Percentiles rank a stretch among this genome's conserved stretches.
phyloP scores from a whole-genome alignment of 64 coral and sea anemone species.

The Hydrozoanthus tunicans region DNA sequence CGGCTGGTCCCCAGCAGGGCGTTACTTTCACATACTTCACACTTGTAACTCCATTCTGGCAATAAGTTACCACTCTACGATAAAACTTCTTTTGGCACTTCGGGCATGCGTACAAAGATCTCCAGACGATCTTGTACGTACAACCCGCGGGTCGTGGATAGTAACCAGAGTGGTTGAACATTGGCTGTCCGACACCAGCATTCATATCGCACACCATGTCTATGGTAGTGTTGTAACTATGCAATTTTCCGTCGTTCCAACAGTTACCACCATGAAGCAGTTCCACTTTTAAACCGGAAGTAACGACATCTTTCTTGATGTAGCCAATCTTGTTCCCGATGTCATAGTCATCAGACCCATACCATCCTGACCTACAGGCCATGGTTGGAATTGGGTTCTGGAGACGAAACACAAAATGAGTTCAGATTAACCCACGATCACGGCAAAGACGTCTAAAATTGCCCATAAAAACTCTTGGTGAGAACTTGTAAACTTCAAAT shows the following conservation, averaged over 20 bases:
- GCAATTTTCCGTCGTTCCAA: background rate
- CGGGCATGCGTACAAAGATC: constrained; percentile 91
- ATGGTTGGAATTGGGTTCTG: constrained; percentile 58
- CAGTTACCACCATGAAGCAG: constrained; percentile 70
- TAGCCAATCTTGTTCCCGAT: constrained; percentile 84
- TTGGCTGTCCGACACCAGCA: constrained; percentile 80
- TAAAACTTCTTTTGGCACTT: constrained; percentile 66
- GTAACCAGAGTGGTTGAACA: constrained; percentile 49
- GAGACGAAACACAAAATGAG: background rate
- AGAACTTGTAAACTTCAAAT: too few species aligned
- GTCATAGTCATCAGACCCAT: background rate
- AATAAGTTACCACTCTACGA: constrained; percentile 42
- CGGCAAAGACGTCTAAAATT: too few species aligned
- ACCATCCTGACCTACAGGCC: constrained; percentile 65
- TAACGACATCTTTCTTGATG: constrained; percentile 53
- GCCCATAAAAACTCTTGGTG: background rate
- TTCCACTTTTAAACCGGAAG: constrained; percentile 69
- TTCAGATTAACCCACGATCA: background rate
- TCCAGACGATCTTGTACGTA: constrained; percentile 69
- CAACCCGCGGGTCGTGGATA: background rate
- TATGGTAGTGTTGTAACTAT: constrained; percentile 39
- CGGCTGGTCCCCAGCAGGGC: constrained; percentile 66
- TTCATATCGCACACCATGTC: constrained; percentile 76
- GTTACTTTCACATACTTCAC: constrained; percentile 49
- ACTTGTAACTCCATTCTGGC: constrained; percentile 59